Conservation (phyloP, 2,888 invertebrate species). For the Eristalis pertinax region DNA sequence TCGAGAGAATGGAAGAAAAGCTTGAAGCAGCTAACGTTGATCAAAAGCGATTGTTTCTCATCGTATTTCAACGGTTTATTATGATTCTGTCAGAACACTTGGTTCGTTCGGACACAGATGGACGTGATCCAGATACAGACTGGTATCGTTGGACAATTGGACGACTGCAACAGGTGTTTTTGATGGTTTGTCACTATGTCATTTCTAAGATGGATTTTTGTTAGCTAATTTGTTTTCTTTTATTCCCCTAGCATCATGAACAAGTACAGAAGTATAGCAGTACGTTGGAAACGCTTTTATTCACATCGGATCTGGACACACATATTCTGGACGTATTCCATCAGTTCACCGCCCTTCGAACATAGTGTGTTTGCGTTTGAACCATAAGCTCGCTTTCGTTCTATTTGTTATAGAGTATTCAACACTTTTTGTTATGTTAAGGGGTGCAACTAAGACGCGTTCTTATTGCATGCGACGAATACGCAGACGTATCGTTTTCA, state of each 20-base stretch:
- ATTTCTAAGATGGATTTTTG: neutral
- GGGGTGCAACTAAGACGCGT: neutral
- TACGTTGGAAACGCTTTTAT: constrained; percentile 96
- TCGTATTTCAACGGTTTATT: constrained; percentile 98
- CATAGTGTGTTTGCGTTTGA: constrained; percentile 72
- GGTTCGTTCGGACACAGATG: constrained; percentile 95
- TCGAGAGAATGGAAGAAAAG: constrained; percentile 97
- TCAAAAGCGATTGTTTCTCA: constrained; percentile 97
- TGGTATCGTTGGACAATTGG: constrained; percentile 99
- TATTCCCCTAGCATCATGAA: constrained; percentile 91
- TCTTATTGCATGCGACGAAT: neutral
- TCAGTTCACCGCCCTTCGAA: constrained; percentile 93
- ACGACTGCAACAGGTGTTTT: constrained; percentile 95
- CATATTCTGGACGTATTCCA: constrained; percentile 98
- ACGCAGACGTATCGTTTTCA: neutral
- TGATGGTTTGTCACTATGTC: constrained; percentile 84
- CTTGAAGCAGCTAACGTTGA: constrained; percentile 97
- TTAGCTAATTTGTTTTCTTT: neutral
- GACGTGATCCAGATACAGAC: constrained; percentile 94
- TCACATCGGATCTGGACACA: constrained; percentile 97
- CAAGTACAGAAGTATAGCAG: constrained; percentile 98
- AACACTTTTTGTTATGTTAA: neutral
- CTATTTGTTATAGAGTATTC: constrained; percentile 20
- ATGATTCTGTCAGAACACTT: constrained; percentile 98
- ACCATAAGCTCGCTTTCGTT: neutral